These are phyloP conservation scores for Serranus cabrilla DNA, from an alignment of 2,797 vertebrate species.

Conservation along the genomic window DNA sequence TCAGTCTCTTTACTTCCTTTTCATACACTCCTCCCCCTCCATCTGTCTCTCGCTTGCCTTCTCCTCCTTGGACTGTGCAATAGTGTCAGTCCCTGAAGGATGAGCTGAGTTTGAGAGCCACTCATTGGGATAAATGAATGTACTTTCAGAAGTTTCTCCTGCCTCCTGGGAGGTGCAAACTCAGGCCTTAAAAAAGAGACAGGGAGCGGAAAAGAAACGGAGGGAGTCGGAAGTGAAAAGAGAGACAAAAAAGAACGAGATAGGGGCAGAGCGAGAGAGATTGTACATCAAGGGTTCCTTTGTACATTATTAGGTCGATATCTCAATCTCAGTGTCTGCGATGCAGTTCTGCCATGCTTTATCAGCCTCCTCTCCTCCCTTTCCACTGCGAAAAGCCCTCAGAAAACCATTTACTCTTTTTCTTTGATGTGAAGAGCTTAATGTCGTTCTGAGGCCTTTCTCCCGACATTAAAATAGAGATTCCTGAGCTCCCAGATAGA, in stretches of 20 bases:
- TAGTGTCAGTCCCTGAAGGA: conserved; percentile 40
- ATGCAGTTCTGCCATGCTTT: conserved; percentile 55
- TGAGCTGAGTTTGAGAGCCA: conserved; percentile 50
- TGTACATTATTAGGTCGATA: conserved; percentile 71
- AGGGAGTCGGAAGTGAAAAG: conserved; percentile 31
- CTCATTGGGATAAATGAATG: conserved; percentile 57
- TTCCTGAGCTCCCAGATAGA: conserved; percentile 59
- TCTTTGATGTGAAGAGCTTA: conserved; percentile 75
- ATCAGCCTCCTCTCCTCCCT: conserved; percentile 60
- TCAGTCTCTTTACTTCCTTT: conserved; percentile 7
- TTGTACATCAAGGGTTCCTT: conserved; percentile 63
- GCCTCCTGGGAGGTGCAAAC: conserved; percentile 53
- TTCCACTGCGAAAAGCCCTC: conserved; percentile 43
- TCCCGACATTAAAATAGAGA: conserved; percentile 61
- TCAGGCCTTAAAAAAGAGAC: conserved; percentile 29
- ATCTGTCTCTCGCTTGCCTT: conserved; percentile 22
- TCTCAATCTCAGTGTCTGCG: conserved; percentile 59
- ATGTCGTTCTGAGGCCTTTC: conserved; percentile 57
- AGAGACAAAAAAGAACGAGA: conserved; percentile 41
- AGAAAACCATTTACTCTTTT: conserved; percentile 65
- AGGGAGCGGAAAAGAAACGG: conserved; percentile 10
- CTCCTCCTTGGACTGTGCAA: conserved; percentile 25
- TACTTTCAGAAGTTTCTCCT: conserved; percentile 59
- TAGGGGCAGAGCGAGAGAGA: conserved; percentile 33
- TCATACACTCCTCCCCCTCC: conserved; percentile 13